A percentile compares a stretch with the other conserved stretches of the same genome.
Conservation (phyloP, 2,888 invertebrate genomes). For the Cryptocephalus moraei region DNA sequence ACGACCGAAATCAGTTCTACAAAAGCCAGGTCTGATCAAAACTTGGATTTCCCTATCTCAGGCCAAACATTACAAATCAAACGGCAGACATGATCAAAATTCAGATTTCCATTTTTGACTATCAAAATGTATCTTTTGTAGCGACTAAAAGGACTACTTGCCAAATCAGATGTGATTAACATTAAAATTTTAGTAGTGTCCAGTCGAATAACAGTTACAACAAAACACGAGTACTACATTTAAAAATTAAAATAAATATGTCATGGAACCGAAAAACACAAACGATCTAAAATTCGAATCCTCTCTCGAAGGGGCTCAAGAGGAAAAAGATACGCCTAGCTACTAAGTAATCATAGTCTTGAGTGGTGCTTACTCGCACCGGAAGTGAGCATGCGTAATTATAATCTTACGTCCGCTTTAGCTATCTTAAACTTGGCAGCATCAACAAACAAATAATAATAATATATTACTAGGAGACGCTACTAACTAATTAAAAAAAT, state of each 20-base stretch:
- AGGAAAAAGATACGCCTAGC: slow-evolving; percentile 23
- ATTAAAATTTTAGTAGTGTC: too few relatives aligned
- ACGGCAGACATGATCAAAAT: too few relatives aligned
- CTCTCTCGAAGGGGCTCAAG: slow-evolving; percentile 14
- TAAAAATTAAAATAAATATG: background rate
- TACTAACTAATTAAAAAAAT: slow-evolving; percentile 34
- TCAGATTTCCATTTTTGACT: too few relatives aligned
- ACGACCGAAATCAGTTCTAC: too few relatives aligned
- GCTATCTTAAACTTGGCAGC: slow-evolving; percentile 43
- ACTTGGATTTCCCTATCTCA: too few relatives aligned
- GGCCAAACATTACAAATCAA: too few relatives aligned
- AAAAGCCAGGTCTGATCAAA: too few relatives aligned
- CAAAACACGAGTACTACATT: slow-evolving; percentile 1
- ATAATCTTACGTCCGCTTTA: slow-evolving; percentile 13
- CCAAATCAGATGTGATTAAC: too few relatives aligned
- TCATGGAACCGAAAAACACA: too few relatives aligned
- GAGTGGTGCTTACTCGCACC: slow-evolving; percentile 17
- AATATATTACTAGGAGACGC: slow-evolving; percentile 25
- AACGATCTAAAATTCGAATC: slow-evolving; percentile 6
- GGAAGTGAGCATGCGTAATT: slow-evolving; percentile 15
- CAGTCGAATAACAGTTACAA: background rate
- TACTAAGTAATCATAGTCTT: slow-evolving; percentile 30
- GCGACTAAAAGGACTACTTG: too few relatives aligned
- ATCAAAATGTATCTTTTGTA: too few relatives aligned
- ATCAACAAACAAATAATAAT: slow-evolving; percentile 37